These are phyloP conservation scores for Plusia festucae DNA, from an alignment of 2,888 invertebrate genomes.

Conservation along the genomic window DNA sequence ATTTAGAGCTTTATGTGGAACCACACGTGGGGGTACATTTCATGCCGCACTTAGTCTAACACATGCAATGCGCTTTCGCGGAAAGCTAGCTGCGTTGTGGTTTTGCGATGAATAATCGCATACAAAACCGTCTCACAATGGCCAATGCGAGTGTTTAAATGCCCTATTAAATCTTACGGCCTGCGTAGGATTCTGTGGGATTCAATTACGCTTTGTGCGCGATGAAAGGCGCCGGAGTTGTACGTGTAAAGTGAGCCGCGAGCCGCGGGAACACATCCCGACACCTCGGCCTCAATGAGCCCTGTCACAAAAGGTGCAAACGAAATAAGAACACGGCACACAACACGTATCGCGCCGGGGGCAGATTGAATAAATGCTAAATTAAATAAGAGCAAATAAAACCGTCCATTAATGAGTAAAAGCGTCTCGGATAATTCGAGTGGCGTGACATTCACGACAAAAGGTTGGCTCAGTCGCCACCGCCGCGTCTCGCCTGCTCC, in stretches of 20 bases:
- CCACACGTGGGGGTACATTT: constrained; percentile 73
- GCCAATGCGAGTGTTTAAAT: constrained; percentile 89
- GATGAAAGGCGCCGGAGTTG: constrained; percentile 87
- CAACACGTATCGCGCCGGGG: constrained; percentile 81
- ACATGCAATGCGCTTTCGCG: constrained; percentile 77
- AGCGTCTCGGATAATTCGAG: constrained; percentile 81
- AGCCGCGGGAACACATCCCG: constrained; percentile 86
- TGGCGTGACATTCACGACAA: constrained; percentile 80
- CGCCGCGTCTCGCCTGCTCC: constrained; percentile 57
- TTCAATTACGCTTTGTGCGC: constrained; percentile 89
- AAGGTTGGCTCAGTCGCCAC: constrained; percentile 66
- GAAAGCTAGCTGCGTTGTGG: constrained; percentile 82
- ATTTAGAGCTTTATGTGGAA: constrained; percentile 69
- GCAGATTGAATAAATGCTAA: constrained; percentile 89
- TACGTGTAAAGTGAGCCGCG: constrained; percentile 86
- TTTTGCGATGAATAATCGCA: constrained; percentile 86
- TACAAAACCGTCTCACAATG: constrained; percentile 87
- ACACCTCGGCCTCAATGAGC: constrained; percentile 88
- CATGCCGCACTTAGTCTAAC: constrained; percentile 77
- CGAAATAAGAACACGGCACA: constrained; percentile 80
- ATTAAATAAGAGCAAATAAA: constrained; percentile 90
- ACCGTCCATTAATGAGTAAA: constrained; percentile 84
- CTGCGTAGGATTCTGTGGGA: constrained; percentile 89
- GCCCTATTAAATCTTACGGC: constrained; percentile 89
- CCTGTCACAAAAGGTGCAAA: constrained; percentile 88